Conservation (phyloP, 2,888 invertebrate genomes). For the Melipona beecheii region DNA sequence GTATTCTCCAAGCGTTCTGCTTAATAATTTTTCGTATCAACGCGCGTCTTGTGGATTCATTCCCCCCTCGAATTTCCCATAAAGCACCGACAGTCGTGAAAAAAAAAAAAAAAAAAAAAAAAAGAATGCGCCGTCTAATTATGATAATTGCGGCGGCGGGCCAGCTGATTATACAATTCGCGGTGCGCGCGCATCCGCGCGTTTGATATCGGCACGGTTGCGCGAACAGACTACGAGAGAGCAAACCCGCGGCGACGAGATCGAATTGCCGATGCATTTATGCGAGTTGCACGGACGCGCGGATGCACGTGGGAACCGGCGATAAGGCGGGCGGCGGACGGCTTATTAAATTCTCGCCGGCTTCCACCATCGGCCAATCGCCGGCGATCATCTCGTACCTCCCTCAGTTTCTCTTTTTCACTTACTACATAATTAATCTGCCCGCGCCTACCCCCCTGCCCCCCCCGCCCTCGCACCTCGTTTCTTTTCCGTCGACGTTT, state of each 20-base stretch:
- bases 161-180: conserved; percentile 33
- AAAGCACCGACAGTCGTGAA: too few species aligned
- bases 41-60: too few species aligned
- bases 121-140: conserved; percentile 33
- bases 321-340: conserved; percentile 51
- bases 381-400: conserved; percentile 60
- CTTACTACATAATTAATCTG: conserved; percentile 63
- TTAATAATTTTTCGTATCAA: too few species aligned
- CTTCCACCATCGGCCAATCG: conserved; percentile 59
- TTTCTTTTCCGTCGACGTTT: conserved; percentile 54
- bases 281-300: conserved; percentile 47
- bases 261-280: conserved; percentile 66
- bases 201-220: conserved; percentile 1
- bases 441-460: conserved; percentile 14
- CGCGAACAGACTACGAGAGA: not conserved
- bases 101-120: too few species aligned
- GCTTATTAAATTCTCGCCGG: conserved; percentile 64
- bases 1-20: too few species aligned
- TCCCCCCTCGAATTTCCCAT: too few species aligned
- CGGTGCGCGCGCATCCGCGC: not conserved
- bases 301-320: conserved; percentile 65
- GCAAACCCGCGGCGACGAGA: conserved; percentile 28
- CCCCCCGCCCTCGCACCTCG: conserved; percentile 41
- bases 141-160: conserved; percentile 20
- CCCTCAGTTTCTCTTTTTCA: conserved; percentile 54